A percentile compares a stretch with the other conserved stretches of the same genome.
phyloP scores from a whole-genome alignment of 2,797 vertebrate genomes.

The Alectoris magna region DNA sequence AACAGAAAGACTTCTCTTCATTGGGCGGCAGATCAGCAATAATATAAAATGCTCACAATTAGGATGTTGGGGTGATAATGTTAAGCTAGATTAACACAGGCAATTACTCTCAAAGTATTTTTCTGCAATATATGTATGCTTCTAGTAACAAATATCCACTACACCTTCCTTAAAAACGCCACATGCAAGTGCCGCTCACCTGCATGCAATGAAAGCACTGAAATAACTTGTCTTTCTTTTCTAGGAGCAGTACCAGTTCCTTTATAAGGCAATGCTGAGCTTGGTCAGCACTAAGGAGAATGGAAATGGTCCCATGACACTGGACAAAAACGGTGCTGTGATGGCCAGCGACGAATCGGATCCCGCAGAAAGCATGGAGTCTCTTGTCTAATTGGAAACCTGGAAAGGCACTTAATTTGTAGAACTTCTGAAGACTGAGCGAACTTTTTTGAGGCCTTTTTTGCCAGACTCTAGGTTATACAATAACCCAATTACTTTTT shows the following conservation, averaged over 20 bases:
- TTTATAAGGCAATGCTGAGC: slow-evolving; percentile 95
- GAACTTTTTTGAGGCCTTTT: slow-evolving; percentile 99
- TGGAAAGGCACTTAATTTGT: slow-evolving; percentile 89
- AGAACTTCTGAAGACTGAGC: slow-evolving; percentile 91
- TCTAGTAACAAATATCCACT: neutral
- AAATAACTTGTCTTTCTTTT: slow-evolving; percentile 54
- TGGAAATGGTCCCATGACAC: slow-evolving; percentile 81
- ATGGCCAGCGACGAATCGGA: slow-evolving; percentile 90
- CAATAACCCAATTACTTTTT: slow-evolving; percentile 98
- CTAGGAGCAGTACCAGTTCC: slow-evolving; percentile 95
- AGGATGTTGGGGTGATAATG: neutral
- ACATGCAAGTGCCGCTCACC: neutral
- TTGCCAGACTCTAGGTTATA: slow-evolving; percentile 99
- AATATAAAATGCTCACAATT: neutral
- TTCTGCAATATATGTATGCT: neutral
- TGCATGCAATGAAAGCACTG: neutral
- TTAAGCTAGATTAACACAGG: neutral
- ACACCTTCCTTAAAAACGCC: neutral
- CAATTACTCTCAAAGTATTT: neutral
- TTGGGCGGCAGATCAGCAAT: neutral
- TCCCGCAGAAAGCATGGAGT: slow-evolving; percentile 94
- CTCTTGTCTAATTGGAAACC: slow-evolving; percentile 87
- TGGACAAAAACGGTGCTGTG: slow-evolving; percentile 90
- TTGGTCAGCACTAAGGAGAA: slow-evolving; percentile 92
- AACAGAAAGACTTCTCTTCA: neutral